Conservation (phyloP, 53 echinoderm and acorn worm genomes). For the Echinarachnius parma region DNA sequence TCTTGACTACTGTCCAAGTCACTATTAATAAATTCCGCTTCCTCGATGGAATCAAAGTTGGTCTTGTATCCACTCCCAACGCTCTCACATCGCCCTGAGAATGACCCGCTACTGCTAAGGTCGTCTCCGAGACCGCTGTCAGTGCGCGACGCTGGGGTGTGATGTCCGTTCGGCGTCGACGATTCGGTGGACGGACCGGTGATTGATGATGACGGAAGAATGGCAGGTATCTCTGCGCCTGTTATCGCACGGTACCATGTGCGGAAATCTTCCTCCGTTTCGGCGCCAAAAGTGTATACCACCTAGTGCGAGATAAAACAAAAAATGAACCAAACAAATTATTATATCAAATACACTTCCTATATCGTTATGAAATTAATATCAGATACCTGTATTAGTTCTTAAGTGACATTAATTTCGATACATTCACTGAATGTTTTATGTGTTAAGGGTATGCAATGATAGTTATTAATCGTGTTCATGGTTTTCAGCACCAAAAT, state of each 20-base stretch:
- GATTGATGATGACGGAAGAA: not conserved
- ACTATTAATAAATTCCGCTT: not conserved
- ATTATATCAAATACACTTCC: no score
- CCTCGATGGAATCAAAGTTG: slow-evolving; percentile 12
- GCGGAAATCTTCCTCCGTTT: slow-evolving; percentile 28
- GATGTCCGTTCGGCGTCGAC: not conserved
- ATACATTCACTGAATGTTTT: no score
- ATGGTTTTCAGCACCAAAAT: no score
- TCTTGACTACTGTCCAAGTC: not conserved
- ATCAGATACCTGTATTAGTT: no score
- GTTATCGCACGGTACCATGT: slow-evolving; percentile 26
- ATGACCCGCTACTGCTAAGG: not conserved
- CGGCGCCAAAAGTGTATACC: slow-evolving; percentile 26
- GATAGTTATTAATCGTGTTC: no score
- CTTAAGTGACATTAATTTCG: no score
- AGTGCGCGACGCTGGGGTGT: slow-evolving; percentile 7
- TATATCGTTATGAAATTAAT: no score
- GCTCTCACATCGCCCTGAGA: not conserved
- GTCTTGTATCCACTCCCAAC: not conserved
- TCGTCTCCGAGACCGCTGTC: slow-evolving; percentile 60
- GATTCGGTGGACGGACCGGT: not conserved
- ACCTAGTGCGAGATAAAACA: no score
- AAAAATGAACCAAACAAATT: no score
- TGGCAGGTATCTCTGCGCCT: not conserved
- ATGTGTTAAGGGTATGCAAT: no score